phyloP scores from a whole-genome alignment of 2,797 vertebrate genomes.

The Eulemur coronatus region DNA sequence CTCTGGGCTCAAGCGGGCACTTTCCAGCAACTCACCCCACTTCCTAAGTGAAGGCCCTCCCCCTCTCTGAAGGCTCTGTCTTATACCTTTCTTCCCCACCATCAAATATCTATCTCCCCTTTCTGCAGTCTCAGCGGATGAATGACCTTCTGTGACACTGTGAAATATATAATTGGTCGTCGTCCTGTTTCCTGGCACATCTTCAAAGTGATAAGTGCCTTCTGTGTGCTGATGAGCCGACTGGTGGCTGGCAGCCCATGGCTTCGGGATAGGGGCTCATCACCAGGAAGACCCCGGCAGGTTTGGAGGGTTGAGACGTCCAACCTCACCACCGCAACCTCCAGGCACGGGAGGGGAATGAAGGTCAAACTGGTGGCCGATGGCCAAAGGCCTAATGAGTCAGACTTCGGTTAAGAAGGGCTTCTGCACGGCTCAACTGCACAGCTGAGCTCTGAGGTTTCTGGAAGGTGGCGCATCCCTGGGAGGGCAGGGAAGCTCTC shows the following conservation, averaged over 20 bases:
- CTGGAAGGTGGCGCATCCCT: not conserved
- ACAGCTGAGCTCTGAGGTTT: not conserved
- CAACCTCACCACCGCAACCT: not conserved
- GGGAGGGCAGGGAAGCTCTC: not conserved
- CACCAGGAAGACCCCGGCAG: not conserved
- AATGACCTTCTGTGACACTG: not conserved
- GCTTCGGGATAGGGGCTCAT: not conserved
- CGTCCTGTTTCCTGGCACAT: not conserved
- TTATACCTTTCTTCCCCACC: not conserved
- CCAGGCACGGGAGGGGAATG: not conserved
- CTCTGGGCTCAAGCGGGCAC: not conserved
- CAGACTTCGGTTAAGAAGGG: not conserved
- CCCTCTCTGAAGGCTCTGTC: fast-evolving
- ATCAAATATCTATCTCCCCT: not conserved
- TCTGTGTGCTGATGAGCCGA: not conserved
- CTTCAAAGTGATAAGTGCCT: not conserved
- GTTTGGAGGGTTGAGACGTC: not conserved
- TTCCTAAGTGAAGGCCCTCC: not conserved
- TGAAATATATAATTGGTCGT: not conserved
- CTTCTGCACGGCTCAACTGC: not conserved
- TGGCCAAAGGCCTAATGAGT: not conserved
- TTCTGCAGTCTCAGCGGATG: not conserved
- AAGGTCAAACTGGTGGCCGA: not conserved
- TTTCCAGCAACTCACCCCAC: fast-evolving
- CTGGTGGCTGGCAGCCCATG: not conserved